Base-by-base conservation (phyloP, 2,113 vertebrate species). In the Solea solea region DNA sequence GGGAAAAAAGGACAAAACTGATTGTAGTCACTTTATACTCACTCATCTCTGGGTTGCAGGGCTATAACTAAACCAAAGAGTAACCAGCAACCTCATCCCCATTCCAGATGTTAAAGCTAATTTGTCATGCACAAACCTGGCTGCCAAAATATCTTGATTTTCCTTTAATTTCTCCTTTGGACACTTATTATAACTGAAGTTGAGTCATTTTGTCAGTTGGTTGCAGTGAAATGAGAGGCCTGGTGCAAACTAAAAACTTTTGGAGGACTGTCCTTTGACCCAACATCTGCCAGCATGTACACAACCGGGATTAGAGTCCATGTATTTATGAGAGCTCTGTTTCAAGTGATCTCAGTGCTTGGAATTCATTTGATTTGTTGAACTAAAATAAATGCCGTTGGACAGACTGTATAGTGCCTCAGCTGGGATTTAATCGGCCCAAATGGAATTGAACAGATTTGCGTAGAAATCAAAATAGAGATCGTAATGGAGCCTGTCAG, bases 401-500 rank as follows among this genome's bases (percentile, higher is more conserved):
- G 78, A 71, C 78, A 57, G 71, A 64, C 77, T 49, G 55, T 71
- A 34, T 34, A 72, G 78, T 62, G 69, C 78, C 81, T 88, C 81
- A 87, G 74, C 81, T 88, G 88, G 72, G 84, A 82, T 80, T 83
- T 86, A 86, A 82, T 83, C 44, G 48, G 53, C 60, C 74, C 76
- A 78, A 80, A 86, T 90, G 86, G 86, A 88, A 81, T 79, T 50
- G 8, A 88, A 84, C 60, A 78, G 69, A 81, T 87, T 90, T 80
- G 76, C 40, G 25, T 68, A 60, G 72, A 89, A 92, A 89, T 87
- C 86, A 81, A 87, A 90, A 88, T 82, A 81, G 80, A 82, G 84
- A 83, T 80, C 13, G 66, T 88, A 89, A 92, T 87, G 64, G 81
- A 78, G 74, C 86, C 85, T 86, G 88, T 91, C 88, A 83, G 86